These are phyloP conservation scores for Homarus gammarus DNA, from an alignment of 2,888 invertebrate species.

Conservation along the genomic window DNA sequence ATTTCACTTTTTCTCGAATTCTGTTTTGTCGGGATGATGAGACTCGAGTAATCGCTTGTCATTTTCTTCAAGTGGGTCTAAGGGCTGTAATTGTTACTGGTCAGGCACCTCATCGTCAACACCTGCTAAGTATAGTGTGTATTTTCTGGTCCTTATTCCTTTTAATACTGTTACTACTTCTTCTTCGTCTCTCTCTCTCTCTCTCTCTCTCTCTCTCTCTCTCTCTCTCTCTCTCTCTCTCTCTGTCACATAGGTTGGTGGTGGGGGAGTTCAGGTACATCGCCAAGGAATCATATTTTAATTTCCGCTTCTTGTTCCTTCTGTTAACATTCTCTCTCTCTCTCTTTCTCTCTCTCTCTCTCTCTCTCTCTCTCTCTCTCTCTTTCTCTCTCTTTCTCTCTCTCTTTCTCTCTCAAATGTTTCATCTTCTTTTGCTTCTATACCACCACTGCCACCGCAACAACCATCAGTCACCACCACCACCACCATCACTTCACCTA, in stretches of 20 bases:
- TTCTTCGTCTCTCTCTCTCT: neutral
- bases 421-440: too few relatives aligned
- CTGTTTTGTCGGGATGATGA: neutral
- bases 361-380: too few relatives aligned
- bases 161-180: neutral
- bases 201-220: neutral
- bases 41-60: neutral
- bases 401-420: neutral
- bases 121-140: too few relatives aligned
- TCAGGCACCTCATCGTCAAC: too few relatives aligned
- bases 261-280: too few relatives aligned
- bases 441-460: neutral
- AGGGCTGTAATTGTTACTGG: too few relatives aligned
- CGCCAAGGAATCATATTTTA: too few relatives aligned
- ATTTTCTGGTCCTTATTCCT: too few relatives aligned
- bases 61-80: too few relatives aligned
- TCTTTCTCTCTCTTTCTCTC: too few relatives aligned
- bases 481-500: neutral
- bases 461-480: neutral
- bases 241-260: too few relatives aligned
- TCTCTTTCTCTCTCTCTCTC: neutral
- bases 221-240: neutral
- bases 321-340: neutral
- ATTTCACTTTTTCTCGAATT: neutral
- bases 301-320: too few relatives aligned